Evolutionary conservation across 2,888 invertebrate genomes (phyloP), one percentile per base, ranked within the genome.

Genomic region (Patella caerulea): DNA sequence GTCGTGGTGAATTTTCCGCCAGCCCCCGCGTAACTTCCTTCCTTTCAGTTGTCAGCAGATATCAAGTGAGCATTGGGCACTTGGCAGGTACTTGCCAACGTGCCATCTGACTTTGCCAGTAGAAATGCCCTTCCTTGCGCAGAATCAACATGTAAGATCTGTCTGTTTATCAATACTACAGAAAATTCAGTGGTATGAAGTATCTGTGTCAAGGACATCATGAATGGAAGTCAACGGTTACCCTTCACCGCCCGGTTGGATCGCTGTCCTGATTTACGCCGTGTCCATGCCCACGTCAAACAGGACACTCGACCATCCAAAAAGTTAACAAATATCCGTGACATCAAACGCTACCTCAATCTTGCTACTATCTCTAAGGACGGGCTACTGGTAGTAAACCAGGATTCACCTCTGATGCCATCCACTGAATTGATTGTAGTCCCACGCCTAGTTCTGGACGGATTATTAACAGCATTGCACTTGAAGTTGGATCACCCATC

Each of bases 401-500:
- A 54, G 2, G 53, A 73, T 54, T 77, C 79, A 5, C 79, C 80
- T 15, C 59, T 78, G 34, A 15, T 52, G 24, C 78, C 77, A 0
- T 15, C 73, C 15, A 54, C 72, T 11, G 83, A 85, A 14, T 76
- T 78, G 4, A 84, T 84, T 56, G 73, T 86, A 24, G 81, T 24
- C 24, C 24, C 24, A 24, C 24, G 24, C 24, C 24, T 1, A 24
- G 24, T 24, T 24, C 24, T 24, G 3, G 80, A 82, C 74, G 85
- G 82, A 19, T 65, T 86, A 4, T 14, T 81, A 0, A 83, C 82
- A 17, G 79, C 83, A 0, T 71, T 85, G 0, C 84, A 84, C 56
- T 73, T 83, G 3, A 59, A 78, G 45, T 79, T 83, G 0, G 69
- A 82, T 53, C 83, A 85, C 34, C 84, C 84, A 55, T 14, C 55